Base-by-base conservation (phyloP, 30 jellyfish, hydroid and myxozoan species). In the Cassiopea andromeda region DNA sequence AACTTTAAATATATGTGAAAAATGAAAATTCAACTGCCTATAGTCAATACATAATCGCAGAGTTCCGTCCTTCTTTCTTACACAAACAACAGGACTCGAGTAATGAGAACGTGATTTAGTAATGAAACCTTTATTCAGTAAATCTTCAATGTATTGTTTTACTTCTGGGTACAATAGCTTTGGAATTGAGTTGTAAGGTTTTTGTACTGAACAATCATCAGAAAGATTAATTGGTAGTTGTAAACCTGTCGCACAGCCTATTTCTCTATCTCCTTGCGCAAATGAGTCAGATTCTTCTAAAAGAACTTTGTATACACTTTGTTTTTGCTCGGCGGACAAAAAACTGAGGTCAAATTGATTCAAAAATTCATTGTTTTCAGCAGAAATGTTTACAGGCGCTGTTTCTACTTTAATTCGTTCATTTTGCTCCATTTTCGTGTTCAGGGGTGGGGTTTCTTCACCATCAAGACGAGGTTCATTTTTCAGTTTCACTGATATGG, bases 21-120 rank as follows among this genome's bases (percentile, higher is more conserved):
- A n/a, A n/a, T n/a, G n/a, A n/a, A n/a, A n/a, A n/a, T n/a, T 73
- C 60, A 86, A 70, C 89, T 18, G 46, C 49, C 89, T 68, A 57
- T 60, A 86, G 46, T 86, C 94, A 44, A 75, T 43, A 58, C 94
- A 86, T 48, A 86, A 57, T n/a, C 94, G 81, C 47, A 74, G 71
- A 10, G 87, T 70, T 58, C 91, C 91, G 60, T 70, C 73, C 48
- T 67, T 47, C 75, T 83, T 82, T 44, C 38, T 27, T 27, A 27
- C 38, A 27, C 38, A 27, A 27, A 27, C 38, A 27, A 27, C 38
- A 27, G 81, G 81, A 10, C 60, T 27, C 12, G 81, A 72, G 38
- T 72, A 72, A 10, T 47, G 81, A 18, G 80, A 54, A n/a, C 57
- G 46, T 44, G 89, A 80, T 61, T 58, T 58, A 44, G 46, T 59